Evolutionary conservation across 2,113 vertebrate species (phyloP).

Genomic region (Pedionomus torquatus): DNA sequence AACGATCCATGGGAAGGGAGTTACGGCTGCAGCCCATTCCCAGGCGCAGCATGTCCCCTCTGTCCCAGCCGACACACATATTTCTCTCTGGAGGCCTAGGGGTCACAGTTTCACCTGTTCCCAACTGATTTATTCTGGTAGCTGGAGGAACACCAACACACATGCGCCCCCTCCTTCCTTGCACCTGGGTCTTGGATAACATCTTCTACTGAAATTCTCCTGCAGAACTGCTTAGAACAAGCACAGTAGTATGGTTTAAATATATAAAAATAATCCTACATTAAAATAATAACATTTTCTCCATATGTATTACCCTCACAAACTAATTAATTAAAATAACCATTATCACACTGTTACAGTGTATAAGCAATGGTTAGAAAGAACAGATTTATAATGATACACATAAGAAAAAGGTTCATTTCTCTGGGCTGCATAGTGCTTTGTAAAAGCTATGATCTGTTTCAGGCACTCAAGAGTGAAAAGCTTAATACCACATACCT

Average conservation of each 20-base stretch:
- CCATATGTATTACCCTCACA: neutral
- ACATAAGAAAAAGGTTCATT: neutral
- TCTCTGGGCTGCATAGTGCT: neutral
- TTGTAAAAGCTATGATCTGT: conserved; percentile 1
- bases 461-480: neutral
- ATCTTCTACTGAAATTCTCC: neutral
- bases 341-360: neutral
- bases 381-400: neutral
- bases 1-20: neutral
- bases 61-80: rapidly evolving
- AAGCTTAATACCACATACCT: neutral
- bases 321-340: neutral
- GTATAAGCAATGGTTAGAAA: neutral
- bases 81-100: neutral
- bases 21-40: rapidly evolving
- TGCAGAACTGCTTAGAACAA: neutral
- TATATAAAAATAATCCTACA: neutral
- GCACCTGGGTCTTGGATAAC: neutral
- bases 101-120: conserved; percentile 21
- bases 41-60: neutral
- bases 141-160: neutral
- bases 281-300: neutral
- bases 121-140: neutral
- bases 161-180: neutral
- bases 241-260: rapidly evolving